Percentiles rank a stretch among this genome's conserved stretches.
Conservation (phyloP, 2,797 vertebrate genomes). For the Takifugu rubripes region DNA sequence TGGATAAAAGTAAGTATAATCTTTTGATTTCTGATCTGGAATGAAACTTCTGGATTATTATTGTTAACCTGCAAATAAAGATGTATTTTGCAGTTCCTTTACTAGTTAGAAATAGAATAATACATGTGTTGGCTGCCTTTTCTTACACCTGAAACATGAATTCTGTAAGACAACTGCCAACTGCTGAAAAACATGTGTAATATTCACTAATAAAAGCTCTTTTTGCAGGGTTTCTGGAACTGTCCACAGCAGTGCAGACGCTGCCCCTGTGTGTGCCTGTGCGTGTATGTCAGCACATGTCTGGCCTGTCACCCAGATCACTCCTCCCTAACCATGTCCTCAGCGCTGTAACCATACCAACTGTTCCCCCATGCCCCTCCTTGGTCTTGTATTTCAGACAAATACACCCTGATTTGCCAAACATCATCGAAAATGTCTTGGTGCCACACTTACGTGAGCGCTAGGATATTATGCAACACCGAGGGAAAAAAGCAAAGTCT, state of each 20-base stretch:
- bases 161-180: no score
- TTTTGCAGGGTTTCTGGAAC: slow-evolving; percentile 33
- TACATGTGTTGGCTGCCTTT: no score
- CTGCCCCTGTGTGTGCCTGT: slow-evolving; percentile 22
- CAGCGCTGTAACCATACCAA: slow-evolving; percentile 32
- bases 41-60: no score
- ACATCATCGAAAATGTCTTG: slow-evolving; percentile 13
- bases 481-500: slow-evolving; percentile 19
- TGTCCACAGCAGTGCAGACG: slow-evolving; percentile 56
- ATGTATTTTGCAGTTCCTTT: no score
- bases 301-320: slow-evolving; percentile 38
- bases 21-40: no score
- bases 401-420: slow-evolving; percentile 46
- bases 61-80: no score
- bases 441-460: slow-evolving; percentile 31
- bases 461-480: slow-evolving; percentile 22
- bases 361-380: slow-evolving; percentile 49
- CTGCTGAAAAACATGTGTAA: no score
- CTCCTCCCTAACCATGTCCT: slow-evolving; percentile 55
- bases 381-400: slow-evolving; percentile 28
- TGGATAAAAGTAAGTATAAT: no score
- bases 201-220: slow-evolving; percentile 18
- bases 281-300: slow-evolving; percentile 35
- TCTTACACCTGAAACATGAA: no score
- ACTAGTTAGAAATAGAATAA: no score